A percentile compares a stretch with the other conserved stretches of the same genome.
Evolutionary conservation across 2,113 vertebrate species (phyloP).

Genomic region (Myotis brandtii): DNA sequence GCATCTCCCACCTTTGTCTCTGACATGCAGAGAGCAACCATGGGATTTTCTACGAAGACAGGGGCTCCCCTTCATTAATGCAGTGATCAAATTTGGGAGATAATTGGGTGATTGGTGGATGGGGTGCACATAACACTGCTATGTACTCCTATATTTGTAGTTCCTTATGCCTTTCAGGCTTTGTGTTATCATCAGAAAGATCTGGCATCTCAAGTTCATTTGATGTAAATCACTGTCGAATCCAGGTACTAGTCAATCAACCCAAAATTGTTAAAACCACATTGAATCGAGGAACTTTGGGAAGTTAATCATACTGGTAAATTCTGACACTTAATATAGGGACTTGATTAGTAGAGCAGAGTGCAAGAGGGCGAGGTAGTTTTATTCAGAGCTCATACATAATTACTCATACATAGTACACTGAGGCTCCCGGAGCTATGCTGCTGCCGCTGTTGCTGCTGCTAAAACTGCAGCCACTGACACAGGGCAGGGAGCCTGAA

Average conservation of each 20-base stretch:
- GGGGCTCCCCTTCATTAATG: not conserved
- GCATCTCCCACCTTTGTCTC: not conserved
- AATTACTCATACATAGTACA: not conserved
- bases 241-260: not conserved
- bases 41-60: not conserved
- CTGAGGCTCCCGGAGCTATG: not conserved
- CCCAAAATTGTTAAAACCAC: not conserved
- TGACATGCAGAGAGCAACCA: not conserved
- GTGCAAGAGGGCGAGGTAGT: no score
- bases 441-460: not conserved
- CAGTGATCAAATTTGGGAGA: not conserved
- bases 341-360: not conserved
- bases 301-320: not conserved
- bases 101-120: not conserved
- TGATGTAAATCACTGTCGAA: not conserved
- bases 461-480: not conserved
- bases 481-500: not conserved
- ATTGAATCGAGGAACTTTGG: not conserved
- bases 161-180: not conserved
- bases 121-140: not conserved
- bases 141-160: not conserved
- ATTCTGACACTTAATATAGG: not conserved
- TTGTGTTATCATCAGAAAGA: not conserved
- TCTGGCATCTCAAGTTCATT: not conserved
- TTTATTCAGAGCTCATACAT: not conserved